Evolutionary conservation across 2,888 invertebrate species (phyloP).

Genomic region (Trypoxylon attenuatum): DNA sequence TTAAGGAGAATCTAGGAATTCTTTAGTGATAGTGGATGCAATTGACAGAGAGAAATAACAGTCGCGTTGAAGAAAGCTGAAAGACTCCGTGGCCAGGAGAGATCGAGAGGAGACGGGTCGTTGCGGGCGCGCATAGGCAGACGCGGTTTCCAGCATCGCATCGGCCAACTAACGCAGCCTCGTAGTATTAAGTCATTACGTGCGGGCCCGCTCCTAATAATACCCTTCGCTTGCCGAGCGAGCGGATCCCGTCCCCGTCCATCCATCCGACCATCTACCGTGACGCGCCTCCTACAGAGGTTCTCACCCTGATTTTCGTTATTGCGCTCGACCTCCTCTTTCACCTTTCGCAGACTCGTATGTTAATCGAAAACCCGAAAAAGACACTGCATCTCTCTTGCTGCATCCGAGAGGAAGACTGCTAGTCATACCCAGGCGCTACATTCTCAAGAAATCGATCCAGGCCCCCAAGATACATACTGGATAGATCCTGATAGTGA

Average conservation of each 20-base stretch:
- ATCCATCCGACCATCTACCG: constrained; percentile 56
- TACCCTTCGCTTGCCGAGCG: constrained; percentile 62
- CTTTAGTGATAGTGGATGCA: neutral
- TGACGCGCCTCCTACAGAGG: constrained; percentile 52
- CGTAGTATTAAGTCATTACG: constrained; percentile 70
- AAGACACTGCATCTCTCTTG: neutral
- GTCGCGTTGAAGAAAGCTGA: neutral
- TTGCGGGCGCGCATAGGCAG: constrained; percentile 48
- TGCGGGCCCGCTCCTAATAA: constrained; percentile 66
- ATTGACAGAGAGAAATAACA: neutral
- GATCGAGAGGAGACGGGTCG: constrained; percentile 16
- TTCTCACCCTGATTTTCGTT: constrained; percentile 43
- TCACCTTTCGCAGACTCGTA: neutral
- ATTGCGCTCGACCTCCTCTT: neutral
- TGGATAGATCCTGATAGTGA: too few relatives aligned
- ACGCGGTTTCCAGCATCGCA: constrained; percentile 55
- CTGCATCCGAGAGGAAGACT: too few relatives aligned
- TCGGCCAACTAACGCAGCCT: constrained; percentile 61
- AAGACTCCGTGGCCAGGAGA: neutral
- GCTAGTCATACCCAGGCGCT: too few relatives aligned
- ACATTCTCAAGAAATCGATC: too few relatives aligned
- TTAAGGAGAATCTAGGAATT: too few relatives aligned
- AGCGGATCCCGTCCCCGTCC: constrained; percentile 55
- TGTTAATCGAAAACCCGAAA: neutral
- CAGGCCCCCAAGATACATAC: too few relatives aligned